Conservation (phyloP, 2,888 invertebrate genomes). For the Callosobruchus maculatus region DNA sequence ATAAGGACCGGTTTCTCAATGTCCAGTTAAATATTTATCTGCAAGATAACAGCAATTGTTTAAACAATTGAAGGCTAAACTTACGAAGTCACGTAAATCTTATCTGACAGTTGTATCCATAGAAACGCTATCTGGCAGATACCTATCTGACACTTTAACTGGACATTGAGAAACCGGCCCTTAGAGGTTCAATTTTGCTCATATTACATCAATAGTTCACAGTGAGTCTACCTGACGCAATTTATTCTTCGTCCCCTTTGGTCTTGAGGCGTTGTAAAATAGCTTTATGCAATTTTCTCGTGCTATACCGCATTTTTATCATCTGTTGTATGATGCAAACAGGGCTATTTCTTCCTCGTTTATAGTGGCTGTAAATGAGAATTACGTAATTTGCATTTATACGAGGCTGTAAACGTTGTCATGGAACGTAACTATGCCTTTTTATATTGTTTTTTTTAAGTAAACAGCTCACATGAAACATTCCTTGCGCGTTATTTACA, state of each 20-base stretch:
- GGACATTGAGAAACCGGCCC: too few relatives aligned
- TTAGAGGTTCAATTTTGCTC: too few relatives aligned
- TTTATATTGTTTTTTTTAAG: neutral
- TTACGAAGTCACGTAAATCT: too few relatives aligned
- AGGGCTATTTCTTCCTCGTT: neutral
- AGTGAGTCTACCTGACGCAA: neutral
- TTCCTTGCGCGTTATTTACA: neutral
- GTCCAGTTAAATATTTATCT: too few relatives aligned
- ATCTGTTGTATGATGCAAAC: neutral
- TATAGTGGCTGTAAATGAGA: neutral
- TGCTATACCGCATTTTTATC: neutral
- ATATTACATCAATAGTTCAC: neutral
- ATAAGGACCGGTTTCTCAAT: too few relatives aligned
- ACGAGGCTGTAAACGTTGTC: neutral
- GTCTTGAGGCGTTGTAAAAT: neutral
- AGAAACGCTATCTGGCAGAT: too few relatives aligned
- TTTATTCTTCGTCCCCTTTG: neutral
- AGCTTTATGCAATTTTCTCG: neutral
- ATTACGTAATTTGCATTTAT: neutral
- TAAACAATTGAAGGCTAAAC: too few relatives aligned
- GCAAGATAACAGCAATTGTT: too few relatives aligned
- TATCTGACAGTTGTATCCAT: too few relatives aligned
- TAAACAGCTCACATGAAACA: neutral
- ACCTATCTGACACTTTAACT: too few relatives aligned
- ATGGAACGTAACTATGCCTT: neutral